These are phyloP conservation scores for Indicator maculatus DNA, from an alignment of 2,113 vertebrate genomes.

Conservation along the genomic window DNA sequence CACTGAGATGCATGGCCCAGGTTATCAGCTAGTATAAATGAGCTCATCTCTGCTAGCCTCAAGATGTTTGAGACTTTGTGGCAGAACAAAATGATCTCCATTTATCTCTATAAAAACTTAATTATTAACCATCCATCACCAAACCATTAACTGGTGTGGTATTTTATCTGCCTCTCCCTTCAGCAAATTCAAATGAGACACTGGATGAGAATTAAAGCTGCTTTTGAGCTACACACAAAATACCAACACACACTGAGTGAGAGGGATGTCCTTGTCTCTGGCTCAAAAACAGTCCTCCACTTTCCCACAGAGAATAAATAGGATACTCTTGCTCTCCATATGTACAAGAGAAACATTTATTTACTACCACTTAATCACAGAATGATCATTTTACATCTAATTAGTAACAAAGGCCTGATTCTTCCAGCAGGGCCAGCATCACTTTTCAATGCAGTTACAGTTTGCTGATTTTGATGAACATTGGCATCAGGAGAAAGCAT, in stretches of 20 bases:
- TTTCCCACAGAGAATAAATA: neutral
- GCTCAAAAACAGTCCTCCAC: neutral
- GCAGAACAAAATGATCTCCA: neutral
- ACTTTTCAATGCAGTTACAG: neutral
- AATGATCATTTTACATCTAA: slow-evolving; percentile 25
- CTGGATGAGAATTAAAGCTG: neutral
- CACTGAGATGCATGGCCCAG: neutral
- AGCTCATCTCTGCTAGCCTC: neutral
- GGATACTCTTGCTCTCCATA: neutral
- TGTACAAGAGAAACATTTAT: slow-evolving; percentile 41
- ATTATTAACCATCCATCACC: neutral
- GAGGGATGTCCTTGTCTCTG: neutral
- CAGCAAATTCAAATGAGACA: neutral
- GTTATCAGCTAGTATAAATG: neutral
- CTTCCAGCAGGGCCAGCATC: neutral
- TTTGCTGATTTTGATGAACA: neutral
- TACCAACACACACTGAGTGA: neutral
- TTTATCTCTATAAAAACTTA: neutral
- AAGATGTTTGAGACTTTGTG: neutral
- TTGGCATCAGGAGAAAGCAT: neutral
- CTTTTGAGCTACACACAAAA: neutral
- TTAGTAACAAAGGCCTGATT: slow-evolving; percentile 35
- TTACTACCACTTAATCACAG: slow-evolving; percentile 36
- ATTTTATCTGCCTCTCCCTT: neutral
- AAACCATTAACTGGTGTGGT: neutral